Conservation (phyloP, 2,888 invertebrate species). For the Andrena chrysosceles region DNA sequence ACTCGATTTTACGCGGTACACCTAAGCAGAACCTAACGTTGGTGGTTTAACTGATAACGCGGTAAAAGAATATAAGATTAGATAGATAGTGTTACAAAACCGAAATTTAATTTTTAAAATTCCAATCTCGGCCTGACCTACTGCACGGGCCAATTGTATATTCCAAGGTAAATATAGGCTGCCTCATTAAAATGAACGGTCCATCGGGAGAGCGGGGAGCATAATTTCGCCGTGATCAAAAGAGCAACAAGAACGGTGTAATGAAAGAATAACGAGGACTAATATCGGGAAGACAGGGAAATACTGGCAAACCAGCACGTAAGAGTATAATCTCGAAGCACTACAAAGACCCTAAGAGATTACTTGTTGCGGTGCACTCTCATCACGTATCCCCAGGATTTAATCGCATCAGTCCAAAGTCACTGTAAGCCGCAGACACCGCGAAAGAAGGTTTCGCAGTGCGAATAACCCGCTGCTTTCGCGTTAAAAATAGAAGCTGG, state of each 20-base stretch:
- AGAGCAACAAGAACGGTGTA: background rate
- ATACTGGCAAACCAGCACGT: constrained; percentile 37
- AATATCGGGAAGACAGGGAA: constrained; percentile 35
- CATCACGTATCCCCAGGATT: constrained; percentile 43
- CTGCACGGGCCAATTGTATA: background rate
- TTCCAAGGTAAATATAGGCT: background rate
- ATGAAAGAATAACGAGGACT: constrained; percentile 5
- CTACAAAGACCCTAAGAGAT: constrained; percentile 56
- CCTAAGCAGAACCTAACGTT: too few relatives aligned
- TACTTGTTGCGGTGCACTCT: constrained; percentile 58
- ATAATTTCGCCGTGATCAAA: constrained; percentile 4
- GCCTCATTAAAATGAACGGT: background rate
- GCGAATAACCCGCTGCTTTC: background rate
- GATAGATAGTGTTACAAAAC: too few relatives aligned
- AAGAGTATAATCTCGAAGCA: constrained; percentile 61
- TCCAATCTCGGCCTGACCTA: background rate
- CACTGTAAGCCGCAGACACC: constrained; percentile 24
- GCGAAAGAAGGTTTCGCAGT: constrained; percentile 8
- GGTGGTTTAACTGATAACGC: too few relatives aligned
- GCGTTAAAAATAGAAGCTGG: background rate
- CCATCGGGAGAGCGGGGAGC: background rate
- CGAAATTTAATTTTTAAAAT: background rate
- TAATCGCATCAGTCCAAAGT: constrained; percentile 56
- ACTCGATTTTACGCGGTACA: too few relatives aligned
- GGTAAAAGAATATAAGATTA: too few relatives aligned